Evolutionary conservation across 2,113 vertebrate genomes (phyloP).

Genomic region (Tetrax tetrax): DNA sequence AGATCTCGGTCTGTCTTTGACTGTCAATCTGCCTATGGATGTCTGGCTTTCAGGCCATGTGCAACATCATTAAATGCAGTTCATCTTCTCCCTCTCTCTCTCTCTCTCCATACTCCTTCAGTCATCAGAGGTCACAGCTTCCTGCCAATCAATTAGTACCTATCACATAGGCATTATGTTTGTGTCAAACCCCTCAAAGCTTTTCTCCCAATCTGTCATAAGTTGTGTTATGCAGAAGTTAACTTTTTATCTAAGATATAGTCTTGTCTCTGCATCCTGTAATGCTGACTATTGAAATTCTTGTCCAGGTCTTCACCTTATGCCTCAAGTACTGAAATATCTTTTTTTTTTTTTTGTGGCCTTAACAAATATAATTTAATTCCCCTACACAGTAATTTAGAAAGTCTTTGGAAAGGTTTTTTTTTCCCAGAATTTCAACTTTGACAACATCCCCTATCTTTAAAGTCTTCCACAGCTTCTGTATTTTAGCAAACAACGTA

Average conservation of each 20-base stretch:
- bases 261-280: neutral
- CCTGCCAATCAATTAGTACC: neutral
- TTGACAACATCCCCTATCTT: neutral
- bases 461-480: neutral
- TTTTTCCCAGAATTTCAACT: neutral
- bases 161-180: neutral
- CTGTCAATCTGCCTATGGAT: neutral
- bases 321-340: neutral
- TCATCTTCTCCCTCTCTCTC: rapidly evolving
- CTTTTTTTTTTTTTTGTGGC: neutral
- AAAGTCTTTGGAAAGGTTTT: neutral
- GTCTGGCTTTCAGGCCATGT: neutral
- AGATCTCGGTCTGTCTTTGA: neutral
- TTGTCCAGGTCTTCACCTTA: neutral
- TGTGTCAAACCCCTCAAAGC: neutral
- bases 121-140: neutral
- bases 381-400: neutral
- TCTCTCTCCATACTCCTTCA: neutral
- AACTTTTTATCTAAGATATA: neutral
- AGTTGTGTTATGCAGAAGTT: neutral
- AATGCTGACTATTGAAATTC: neutral
- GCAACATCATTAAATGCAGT: neutral
- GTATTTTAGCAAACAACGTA: neutral
- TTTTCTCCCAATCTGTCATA: neutral
- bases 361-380: neutral